These are phyloP conservation scores for Malachius bipustulatus DNA, from an alignment of 2,888 invertebrate genomes.

Conservation along the genomic window DNA sequence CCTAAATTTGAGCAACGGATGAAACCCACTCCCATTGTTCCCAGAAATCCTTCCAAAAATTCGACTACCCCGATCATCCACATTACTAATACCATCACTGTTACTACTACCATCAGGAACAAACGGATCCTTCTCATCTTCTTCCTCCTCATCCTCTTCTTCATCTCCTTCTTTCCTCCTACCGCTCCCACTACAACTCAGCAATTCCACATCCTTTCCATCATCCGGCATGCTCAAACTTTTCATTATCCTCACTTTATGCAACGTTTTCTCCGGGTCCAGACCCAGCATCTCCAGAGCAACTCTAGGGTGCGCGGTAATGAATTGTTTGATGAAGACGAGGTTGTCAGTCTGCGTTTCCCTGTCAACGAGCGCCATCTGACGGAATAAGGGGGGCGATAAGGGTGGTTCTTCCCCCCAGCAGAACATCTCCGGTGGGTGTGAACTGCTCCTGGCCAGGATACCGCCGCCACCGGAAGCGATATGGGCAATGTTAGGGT, in stretches of 20 bases:
- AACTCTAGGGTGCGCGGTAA: slow-evolving; percentile 59
- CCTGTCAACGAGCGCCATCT: slow-evolving; percentile 24
- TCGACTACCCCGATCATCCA: too few species aligned
- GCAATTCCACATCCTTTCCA: neutral
- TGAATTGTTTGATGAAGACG: slow-evolving; percentile 50
- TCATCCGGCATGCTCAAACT: slow-evolving; percentile 28
- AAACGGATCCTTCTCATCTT: slow-evolving; percentile 25
- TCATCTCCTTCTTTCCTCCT: slow-evolving; percentile 21
- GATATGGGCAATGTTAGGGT: slow-evolving; percentile 49
- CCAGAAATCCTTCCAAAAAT: too few species aligned
- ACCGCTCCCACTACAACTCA: neutral
- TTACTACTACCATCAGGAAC: too few species aligned
- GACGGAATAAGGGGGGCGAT: slow-evolving; percentile 33
- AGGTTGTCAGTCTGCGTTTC: slow-evolving; percentile 51
- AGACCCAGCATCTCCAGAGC: slow-evolving; percentile 63
- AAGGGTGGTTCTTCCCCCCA: slow-evolving; percentile 52
- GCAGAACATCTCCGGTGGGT: slow-evolving; percentile 74
- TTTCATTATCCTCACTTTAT: slow-evolving; percentile 26
- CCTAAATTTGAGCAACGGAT: too few species aligned
- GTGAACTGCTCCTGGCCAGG: slow-evolving; percentile 67
- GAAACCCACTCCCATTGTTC: too few species aligned
- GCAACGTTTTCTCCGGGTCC: slow-evolving; percentile 42
- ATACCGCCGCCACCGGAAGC: slow-evolving; percentile 35
- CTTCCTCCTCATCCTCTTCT: slow-evolving; percentile 19
- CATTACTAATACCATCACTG: too few species aligned